Conservation (phyloP, 2,113 vertebrate genomes). For the Polypterus bichir region DNA sequence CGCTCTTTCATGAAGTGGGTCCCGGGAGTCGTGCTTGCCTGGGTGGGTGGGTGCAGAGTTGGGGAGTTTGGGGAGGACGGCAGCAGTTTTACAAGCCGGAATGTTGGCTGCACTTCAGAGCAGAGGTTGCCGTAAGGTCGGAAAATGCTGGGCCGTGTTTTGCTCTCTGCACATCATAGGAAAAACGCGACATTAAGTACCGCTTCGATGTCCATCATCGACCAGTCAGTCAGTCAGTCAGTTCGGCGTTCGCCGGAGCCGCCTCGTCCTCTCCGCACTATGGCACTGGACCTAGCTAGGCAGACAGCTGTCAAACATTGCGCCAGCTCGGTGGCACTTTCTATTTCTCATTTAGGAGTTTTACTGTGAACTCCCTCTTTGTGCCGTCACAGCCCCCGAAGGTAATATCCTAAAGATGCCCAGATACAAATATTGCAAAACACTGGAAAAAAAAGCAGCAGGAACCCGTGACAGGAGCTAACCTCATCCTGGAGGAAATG, state of each 20-base stretch:
- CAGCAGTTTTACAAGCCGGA: constrained; percentile 17
- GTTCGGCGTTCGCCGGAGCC: too few species aligned
- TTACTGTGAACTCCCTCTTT: background rate
- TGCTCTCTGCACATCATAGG: background rate
- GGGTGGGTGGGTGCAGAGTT: background rate
- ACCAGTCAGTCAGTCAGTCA: too few species aligned
- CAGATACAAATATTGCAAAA: background rate
- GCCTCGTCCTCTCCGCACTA: background rate
- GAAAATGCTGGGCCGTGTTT: constrained; percentile 13
- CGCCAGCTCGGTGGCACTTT: background rate
- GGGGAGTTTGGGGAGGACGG: background rate
- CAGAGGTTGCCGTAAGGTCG: constrained; percentile 17
- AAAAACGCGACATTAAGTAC: background rate
- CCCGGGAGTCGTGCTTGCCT: constrained; percentile 8
- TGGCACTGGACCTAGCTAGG: background rate
- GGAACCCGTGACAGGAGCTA: background rate
- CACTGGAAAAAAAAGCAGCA: background rate
- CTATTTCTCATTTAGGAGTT: background rate
- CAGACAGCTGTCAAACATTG: background rate
- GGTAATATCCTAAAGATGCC: background rate
- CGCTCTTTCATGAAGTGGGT: constrained; percentile 29
- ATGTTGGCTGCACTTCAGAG: constrained; percentile 18
- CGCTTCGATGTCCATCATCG: too few species aligned
- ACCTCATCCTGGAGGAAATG: background rate
- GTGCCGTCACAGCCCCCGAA: background rate